These are phyloP conservation scores for Pegea sp. DNA, from an alignment of 23 tunicate genomes.

Conservation along the genomic window DNA sequence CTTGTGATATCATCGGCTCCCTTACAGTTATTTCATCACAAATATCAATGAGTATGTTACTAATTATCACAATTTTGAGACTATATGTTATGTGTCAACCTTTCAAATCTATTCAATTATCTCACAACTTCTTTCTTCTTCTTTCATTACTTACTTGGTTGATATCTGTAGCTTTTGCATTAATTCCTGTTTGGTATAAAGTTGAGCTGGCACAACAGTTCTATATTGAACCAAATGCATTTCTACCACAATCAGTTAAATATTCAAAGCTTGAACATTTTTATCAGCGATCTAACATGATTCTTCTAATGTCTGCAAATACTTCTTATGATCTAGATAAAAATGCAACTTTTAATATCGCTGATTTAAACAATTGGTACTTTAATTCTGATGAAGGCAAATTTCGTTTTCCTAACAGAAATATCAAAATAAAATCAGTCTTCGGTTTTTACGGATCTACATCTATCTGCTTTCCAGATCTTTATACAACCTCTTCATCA, in stretches of 20 bases:
- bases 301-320: too few species aligned
- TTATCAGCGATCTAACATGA: too few species aligned
- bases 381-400: neutral
- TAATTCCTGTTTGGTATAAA: neutral
- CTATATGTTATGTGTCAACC: neutral
- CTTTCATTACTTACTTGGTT: neutral
- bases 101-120: neutral
- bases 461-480: neutral
- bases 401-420: neutral
- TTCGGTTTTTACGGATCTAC: neutral
- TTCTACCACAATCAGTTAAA: too few species aligned
- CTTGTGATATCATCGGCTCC: neutral
- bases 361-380: neutral
- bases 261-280: too few species aligned
- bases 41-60: neutral
- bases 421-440: neutral
- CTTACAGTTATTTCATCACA: neutral
- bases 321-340: too few species aligned
- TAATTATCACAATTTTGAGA: neutral
- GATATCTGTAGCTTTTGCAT: neutral
- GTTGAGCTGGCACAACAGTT: neutral
- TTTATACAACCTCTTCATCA: neutral
- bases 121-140: neutral
- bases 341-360: neutral
- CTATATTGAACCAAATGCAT: neutral